Evolutionary conservation across 2,888 invertebrate genomes (phyloP), one percentile per base, ranked within the genome.

Genomic region (Eristalinus sepulchralis): DNA sequence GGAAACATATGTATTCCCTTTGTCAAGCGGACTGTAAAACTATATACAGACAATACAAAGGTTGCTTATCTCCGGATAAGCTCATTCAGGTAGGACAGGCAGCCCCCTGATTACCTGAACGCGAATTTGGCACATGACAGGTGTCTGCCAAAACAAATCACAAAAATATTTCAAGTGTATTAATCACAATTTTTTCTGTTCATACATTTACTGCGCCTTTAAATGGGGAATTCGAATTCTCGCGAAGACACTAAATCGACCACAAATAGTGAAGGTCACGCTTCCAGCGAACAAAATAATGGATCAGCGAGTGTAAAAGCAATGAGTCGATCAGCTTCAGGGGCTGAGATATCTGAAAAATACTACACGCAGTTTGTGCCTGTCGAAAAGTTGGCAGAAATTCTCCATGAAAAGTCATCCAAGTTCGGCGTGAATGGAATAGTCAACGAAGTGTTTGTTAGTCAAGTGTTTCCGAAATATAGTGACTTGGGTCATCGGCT

Each of bases 391-490:
- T 93, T 97, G 67, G 95, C 95, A 86, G 96, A 96, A 96, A 94
- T 96, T 89, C 92, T 97, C 82, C 94, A 94, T 6, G 95, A 96
- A 89, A 94, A 95, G 88, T 94, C 96, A 36, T 94, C 95, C 79
- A 95, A 95, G 91, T 96, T 95, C 91, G 95, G 95, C 36, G 92
- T 96, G 83, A 95, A 95, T 89, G 96, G 96, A 53, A 95, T 97
- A 90, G 95, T 96, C 1, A 93, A 94, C 80, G 94, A 94, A 34
- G 90, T 92, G 62, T 92, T 92, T 90, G 92, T 92, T 88, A 94
- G 94, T 89, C 96, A 96, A 92, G 93, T 97, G 88, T 97, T 97
- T 92, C 96, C 97, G n/a, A 94, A 94, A 91, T 96, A 97, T 91
- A 94, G 95, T 2, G 95, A 96, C 88, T 93, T 97, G 89, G 96